phyloP scores from a whole-genome alignment of 2,888 invertebrate species.

The Eupeodes latifasciatus region DNA sequence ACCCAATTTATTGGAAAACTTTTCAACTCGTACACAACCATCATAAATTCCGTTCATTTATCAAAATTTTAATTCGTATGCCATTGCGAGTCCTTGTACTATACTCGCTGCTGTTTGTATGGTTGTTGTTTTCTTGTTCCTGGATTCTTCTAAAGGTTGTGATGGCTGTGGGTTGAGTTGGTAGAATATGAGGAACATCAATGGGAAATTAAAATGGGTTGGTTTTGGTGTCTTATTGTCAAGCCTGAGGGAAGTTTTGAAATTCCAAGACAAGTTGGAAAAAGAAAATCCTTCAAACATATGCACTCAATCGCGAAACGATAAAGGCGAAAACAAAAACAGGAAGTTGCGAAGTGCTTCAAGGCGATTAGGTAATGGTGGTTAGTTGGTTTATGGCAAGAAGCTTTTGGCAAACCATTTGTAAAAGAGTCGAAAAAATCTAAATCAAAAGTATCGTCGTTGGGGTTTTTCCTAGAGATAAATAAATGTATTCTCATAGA shows the following conservation, averaged over 20 bases:
- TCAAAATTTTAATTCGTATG: conserved; percentile 74
- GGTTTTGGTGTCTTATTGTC: conserved; percentile 31
- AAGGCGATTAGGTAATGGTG: conserved; percentile 51
- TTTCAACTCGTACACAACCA: conserved; percentile 61
- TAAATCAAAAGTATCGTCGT: conserved; percentile 67
- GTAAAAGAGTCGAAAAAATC: conserved; percentile 9
- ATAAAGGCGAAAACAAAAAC: conserved; percentile 74
- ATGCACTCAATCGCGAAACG: conserved; percentile 74
- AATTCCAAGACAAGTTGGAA: conserved; percentile 61
- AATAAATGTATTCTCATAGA: conserved; percentile 59
- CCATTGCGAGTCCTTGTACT: conserved; percentile 39
- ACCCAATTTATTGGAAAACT: conserved; percentile 73
- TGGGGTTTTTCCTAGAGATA: conserved; percentile 69
- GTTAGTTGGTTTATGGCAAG: conserved; percentile 37
- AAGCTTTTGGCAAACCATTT: conserved; percentile 43
- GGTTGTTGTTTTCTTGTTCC: conserved; percentile 24
- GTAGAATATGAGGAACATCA: not conserved
- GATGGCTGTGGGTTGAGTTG: not conserved
- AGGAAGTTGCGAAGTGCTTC: conserved; percentile 73
- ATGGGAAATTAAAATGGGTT: not conserved
- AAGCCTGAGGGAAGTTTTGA: conserved; percentile 65
- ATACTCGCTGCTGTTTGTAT: conserved; percentile 35
- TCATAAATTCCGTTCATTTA: conserved; percentile 74
- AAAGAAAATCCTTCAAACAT: conserved; percentile 64
- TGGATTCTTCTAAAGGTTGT: not conserved